phyloP scores from a whole-genome alignment of 1,140 invertebrate species.

The Heliconius hermathena region DNA sequence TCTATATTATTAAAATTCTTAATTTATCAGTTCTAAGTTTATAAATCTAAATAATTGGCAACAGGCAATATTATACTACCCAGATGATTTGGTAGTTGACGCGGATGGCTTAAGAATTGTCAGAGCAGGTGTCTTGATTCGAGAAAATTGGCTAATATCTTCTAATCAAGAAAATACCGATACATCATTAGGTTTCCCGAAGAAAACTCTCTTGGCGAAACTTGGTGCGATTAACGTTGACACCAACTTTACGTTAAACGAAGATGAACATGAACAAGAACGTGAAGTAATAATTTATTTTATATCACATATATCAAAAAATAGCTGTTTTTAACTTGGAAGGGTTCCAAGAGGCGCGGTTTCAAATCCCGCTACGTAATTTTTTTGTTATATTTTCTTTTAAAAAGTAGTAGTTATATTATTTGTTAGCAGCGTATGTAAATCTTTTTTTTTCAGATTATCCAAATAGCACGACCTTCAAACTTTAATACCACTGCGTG shows the following conservation, averaged over 20 bases:
- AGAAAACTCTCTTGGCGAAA: conserved; percentile 66
- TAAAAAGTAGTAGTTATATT: background rate
- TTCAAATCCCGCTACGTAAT: no score
- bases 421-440: background rate
- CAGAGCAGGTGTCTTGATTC: conserved; percentile 59
- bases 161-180: conserved; percentile 53
- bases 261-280: conserved; percentile 74
- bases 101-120: conserved; percentile 48
- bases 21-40: background rate
- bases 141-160: conserved; percentile 60
- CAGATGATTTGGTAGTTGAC: conserved; percentile 57
- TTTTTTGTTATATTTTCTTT: background rate
- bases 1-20: background rate
- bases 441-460: conserved; percentile 47
- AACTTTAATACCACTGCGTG: conserved; percentile 56
- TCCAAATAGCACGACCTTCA: conserved; percentile 61
- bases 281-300: conserved; percentile 54
- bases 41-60: conserved; percentile 8
- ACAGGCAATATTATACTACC: conserved; percentile 65
- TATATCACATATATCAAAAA: background rate
- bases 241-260: conserved; percentile 60
- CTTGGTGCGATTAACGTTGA: conserved; percentile 60
- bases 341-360: no score
- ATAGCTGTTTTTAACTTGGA: background rate
- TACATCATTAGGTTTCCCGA: conserved; percentile 50